Conservation (phyloP, 2,888 invertebrate species). For the Carpatolechia fugitivella region DNA sequence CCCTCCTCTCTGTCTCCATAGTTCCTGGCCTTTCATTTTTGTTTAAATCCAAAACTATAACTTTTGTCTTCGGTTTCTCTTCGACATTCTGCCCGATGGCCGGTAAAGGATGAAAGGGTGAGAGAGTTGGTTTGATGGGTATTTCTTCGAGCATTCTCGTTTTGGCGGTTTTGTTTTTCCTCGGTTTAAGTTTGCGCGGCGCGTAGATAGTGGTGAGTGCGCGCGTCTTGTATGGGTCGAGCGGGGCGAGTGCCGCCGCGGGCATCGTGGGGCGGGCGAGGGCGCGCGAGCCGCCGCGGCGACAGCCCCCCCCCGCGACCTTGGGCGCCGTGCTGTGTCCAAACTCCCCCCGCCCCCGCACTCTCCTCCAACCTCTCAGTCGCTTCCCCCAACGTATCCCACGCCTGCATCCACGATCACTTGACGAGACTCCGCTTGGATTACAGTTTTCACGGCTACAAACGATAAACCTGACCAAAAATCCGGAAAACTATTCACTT, state of each 20-base stretch:
- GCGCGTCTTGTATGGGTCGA: slow-evolving; percentile 63
- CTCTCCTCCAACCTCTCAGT: slow-evolving; percentile 28
- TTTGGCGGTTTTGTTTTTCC: slow-evolving; percentile 63
- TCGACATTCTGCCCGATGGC: slow-evolving; percentile 67
- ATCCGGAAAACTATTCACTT: background rate
- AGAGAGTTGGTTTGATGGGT: slow-evolving; percentile 54
- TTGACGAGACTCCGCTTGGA: background rate
- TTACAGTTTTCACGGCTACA: background rate
- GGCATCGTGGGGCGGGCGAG: slow-evolving; percentile 66
- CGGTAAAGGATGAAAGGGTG: slow-evolving; percentile 71
- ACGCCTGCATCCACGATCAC: slow-evolving; percentile 19
- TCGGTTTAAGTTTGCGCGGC: slow-evolving; percentile 60
- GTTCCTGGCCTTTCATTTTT: slow-evolving; percentile 36
- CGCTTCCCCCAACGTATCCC: background rate
- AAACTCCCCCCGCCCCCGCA: slow-evolving; percentile 34
- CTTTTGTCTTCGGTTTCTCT: slow-evolving; percentile 57
- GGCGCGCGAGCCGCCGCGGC: slow-evolving; percentile 48
- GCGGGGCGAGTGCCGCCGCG: slow-evolving; percentile 57
- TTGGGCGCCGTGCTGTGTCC: slow-evolving; percentile 48
- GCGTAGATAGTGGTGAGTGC: slow-evolving; percentile 71
- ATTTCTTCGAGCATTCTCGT: slow-evolving; percentile 67
- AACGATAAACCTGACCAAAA: background rate
- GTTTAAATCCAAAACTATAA: slow-evolving; percentile 63
- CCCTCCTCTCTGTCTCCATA: slow-evolving; percentile 30
- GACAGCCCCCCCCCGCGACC: slow-evolving; percentile 54